Conservation (phyloP, 1,140 invertebrate species). For the Drosophila pachea region DNA sequence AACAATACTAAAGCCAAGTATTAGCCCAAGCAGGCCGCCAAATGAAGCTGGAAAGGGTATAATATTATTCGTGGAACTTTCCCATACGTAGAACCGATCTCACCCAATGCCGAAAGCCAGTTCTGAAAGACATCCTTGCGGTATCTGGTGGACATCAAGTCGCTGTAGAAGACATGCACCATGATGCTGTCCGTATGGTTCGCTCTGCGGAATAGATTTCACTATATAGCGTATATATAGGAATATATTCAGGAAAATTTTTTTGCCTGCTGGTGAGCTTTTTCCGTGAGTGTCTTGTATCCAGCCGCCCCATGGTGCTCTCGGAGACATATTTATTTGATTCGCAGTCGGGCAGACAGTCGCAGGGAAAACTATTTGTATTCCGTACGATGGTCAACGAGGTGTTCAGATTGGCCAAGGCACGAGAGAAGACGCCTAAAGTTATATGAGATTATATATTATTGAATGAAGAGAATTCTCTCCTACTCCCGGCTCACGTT, state of each 20-base stretch:
- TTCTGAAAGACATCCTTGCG: slow-evolving; percentile 82
- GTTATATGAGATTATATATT: too few relatives aligned
- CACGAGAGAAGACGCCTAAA: slow-evolving; percentile 59
- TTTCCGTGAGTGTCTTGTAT: slow-evolving; percentile 65
- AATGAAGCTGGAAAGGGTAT: slow-evolving; percentile 81
- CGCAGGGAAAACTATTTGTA: slow-evolving; percentile 69
- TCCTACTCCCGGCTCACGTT: slow-evolving; percentile 43
- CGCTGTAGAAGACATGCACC: slow-evolving; percentile 83
- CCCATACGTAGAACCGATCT: neutral
- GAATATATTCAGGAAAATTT: neutral
- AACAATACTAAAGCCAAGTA: slow-evolving; percentile 85
- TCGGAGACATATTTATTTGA: slow-evolving; percentile 81
- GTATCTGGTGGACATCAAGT: slow-evolving; percentile 81
- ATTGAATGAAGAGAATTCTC: too few relatives aligned
- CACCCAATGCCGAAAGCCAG: slow-evolving; percentile 79
- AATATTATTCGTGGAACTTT: neutral
- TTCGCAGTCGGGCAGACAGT: slow-evolving; percentile 81
- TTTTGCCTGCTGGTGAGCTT: slow-evolving; percentile 40
- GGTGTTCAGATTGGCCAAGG: slow-evolving; percentile 60
- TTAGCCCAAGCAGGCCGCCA: slow-evolving; percentile 83
- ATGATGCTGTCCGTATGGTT: slow-evolving; percentile 80
- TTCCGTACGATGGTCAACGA: slow-evolving; percentile 52
- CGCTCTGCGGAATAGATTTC: slow-evolving; percentile 1
- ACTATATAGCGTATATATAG: neutral
- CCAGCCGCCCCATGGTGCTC: slow-evolving; percentile 80